A percentile compares a stretch with the other conserved stretches of the same genome.
Evolutionary conservation across 1,140 invertebrate species (phyloP).

Genomic region (Drosophila asahinai): DNA sequence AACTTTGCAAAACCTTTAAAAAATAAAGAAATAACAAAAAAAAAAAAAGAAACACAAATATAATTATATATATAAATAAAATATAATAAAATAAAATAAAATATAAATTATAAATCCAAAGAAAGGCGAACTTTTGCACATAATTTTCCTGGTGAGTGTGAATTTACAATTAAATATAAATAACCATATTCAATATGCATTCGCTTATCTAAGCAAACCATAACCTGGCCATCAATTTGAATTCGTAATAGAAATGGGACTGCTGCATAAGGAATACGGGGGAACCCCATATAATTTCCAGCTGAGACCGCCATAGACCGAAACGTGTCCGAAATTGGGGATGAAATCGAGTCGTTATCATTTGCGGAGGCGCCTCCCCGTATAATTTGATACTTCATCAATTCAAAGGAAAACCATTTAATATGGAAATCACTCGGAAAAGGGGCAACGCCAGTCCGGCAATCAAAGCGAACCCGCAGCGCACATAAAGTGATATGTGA

Average conservation of each 20-base stretch:
- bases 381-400: slow-evolving; percentile 79
- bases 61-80: too few species aligned
- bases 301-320: slow-evolving; percentile 41
- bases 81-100: too few species aligned
- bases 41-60: too few species aligned
- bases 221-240: slow-evolving; percentile 29
- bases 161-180: slow-evolving; percentile 7
- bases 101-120: too few species aligned
- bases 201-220: slow-evolving; percentile 19
- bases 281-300: slow-evolving; percentile 21
- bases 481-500: slow-evolving; percentile 36
- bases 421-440: slow-evolving; percentile 67
- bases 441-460: slow-evolving; percentile 28
- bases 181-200: slow-evolving; percentile 1
- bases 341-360: slow-evolving; percentile 47
- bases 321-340: slow-evolving; percentile 68
- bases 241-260: slow-evolving; percentile 34
- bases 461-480: slow-evolving; percentile 22
- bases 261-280: slow-evolving; percentile 1
- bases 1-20: too few species aligned
- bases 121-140: too few species aligned
- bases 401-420: slow-evolving; percentile 69
- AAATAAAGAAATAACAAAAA: too few species aligned
- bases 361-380: slow-evolving; percentile 38
- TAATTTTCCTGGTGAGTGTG: not conserved